Percentiles rank a stretch among this genome's conserved stretches.
Conservation (phyloP, 1,140 invertebrate genomes). For the Pararge aegeria region DNA sequence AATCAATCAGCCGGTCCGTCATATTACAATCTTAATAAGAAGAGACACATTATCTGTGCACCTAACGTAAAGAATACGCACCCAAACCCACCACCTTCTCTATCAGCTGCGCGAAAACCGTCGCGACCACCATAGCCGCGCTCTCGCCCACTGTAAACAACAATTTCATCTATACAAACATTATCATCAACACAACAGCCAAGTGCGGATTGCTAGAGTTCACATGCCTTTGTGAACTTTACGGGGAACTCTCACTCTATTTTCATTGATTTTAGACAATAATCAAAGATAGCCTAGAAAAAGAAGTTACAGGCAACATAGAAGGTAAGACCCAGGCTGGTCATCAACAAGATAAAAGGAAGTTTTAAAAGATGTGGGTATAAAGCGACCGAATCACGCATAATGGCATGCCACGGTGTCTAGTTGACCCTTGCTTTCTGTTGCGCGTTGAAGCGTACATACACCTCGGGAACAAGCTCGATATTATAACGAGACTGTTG, state of each 20-base stretch:
- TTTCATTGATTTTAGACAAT: too few species aligned
- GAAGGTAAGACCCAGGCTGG: too few species aligned
- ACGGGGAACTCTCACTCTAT: too few species aligned
- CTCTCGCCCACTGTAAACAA: conserved; percentile 42
- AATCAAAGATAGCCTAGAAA: too few species aligned
- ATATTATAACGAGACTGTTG: not conserved
- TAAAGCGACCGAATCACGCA: conserved; percentile 59
- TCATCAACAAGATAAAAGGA: too few species aligned
- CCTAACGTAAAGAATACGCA: too few species aligned
- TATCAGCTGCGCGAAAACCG: conserved; percentile 60
- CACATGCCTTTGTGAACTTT: too few species aligned
- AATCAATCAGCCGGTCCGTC: too few species aligned
- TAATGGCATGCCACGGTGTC: conserved; percentile 49
- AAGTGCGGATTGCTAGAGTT: too few species aligned
- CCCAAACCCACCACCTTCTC: conserved; percentile 57
- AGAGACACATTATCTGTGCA: too few species aligned
- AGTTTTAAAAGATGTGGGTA: conserved; percentile 65
- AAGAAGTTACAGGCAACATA: too few species aligned
- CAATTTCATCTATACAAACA: not conserved
- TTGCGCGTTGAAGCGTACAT: conserved; percentile 41
- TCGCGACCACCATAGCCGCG: conserved; percentile 65
- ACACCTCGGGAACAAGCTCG: not conserved
- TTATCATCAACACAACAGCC: not conserved
- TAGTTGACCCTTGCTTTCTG: conserved; percentile 50
- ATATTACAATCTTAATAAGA: too few species aligned